These are phyloP conservation scores for Rhinolophus sinicus DNA, from an alignment of 2,113 vertebrate genomes.

Conservation along the genomic window DNA sequence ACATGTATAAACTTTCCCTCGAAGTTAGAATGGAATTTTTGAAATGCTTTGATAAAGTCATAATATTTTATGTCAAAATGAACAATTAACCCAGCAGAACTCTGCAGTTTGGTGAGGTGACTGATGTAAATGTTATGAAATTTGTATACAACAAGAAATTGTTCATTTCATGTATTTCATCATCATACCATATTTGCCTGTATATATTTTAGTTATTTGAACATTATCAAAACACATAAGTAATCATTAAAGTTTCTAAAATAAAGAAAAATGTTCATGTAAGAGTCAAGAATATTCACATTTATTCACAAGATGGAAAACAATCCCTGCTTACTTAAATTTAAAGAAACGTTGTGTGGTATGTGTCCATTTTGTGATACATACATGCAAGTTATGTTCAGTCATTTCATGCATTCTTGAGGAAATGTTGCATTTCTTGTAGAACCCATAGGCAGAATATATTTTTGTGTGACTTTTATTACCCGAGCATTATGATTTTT, in stretches of 20 bases:
- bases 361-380: not conserved
- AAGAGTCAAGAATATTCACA: not conserved
- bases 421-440: constrained; percentile 60
- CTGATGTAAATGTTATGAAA: not conserved
- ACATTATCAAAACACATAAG: not conserved
- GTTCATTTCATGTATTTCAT: not conserved
- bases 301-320: constrained; percentile 53
- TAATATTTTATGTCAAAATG: not conserved
- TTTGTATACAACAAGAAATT: constrained; percentile 3
- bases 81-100: constrained; percentile 24
- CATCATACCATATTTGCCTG: not conserved
- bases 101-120: not conserved
- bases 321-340: constrained; percentile 4
- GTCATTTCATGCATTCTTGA: constrained; percentile 50
- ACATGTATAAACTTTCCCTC: not conserved
- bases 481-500: constrained; percentile 66
- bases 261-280: constrained; percentile 22
- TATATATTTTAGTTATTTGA: constrained; percentile 23
- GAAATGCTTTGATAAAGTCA: constrained; percentile 11
- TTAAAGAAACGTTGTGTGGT: not conserved
- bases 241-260: not conserved
- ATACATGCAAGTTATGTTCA: not conserved
- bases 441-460: not conserved
- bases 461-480: constrained; percentile 31
- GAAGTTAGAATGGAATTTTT: not conserved